Evolutionary conservation across 1,140 invertebrate species (phyloP), one percentile per base, ranked within the genome.

Genomic region (Pogonognathellus flavescens): DNA sequence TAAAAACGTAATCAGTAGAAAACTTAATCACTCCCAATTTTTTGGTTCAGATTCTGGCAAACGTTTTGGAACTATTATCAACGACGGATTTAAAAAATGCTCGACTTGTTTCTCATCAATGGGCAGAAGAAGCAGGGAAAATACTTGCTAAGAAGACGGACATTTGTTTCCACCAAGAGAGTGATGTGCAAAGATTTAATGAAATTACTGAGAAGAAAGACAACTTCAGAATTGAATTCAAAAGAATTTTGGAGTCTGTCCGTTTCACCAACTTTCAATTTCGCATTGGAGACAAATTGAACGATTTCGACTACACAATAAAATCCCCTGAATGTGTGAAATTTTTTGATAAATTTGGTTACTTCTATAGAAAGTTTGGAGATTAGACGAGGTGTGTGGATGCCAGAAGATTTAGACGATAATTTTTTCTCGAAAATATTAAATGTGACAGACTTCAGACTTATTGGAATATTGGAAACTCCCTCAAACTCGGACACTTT

Each of bases 51-150:
- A 14, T 76, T 41, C 41, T 76, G 13, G 16, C 13, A 9, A n/a
- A 76, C 14, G 41, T 76, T 0, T 76, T 76, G 31, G 70, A 55
- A 55, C 55, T 18, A 8, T 25, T 82, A 6, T 52, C 80, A 6
- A 20, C 14, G 0, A 6, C 10, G 11, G 80, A 82, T 31, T 82
- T 82, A n/a, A 60, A 55, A 55, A 16, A 14, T 6, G 7, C 20
- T 20, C 50, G 80, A 25, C 52, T 57, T 8, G 52, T 82, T 57
- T 82, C 14, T 57, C 80, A 82, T 16, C 80, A 57, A 57, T 82
- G 80, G 80, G 57, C 80, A 57, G 80, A 82, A 16, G 80, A 82
- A 60, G 80, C 20, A 0, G 57, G 52, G 25, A 82, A 82, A 49
- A 13, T 82, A 16, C 41, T 82, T 3, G 53, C 20, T 9, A 82